Evolutionary conservation across 2,888 invertebrate genomes (phyloP).

Genomic region (Mantis religiosa): DNA sequence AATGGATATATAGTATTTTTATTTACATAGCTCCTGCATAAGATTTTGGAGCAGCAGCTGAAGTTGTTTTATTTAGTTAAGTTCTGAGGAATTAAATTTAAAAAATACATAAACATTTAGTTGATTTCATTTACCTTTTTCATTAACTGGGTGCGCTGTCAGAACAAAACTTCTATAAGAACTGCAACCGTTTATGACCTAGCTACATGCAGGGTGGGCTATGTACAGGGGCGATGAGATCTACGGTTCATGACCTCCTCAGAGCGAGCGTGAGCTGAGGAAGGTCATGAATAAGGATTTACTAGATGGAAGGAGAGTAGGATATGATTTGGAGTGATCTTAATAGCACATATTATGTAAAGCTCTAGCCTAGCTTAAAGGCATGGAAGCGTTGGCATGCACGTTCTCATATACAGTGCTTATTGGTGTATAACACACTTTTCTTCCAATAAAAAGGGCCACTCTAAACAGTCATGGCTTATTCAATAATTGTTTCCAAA

Average conservation of each 20-base stretch:
- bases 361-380: background rate
- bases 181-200: background rate
- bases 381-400: background rate
- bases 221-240: background rate
- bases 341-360: background rate
- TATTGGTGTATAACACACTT: background rate
- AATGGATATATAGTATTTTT: no score
- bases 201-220: background rate
- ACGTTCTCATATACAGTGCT: background rate
- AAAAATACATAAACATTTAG: no score
- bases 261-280: conserved; percentile 10
- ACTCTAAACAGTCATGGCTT: background rate
- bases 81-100: no score
- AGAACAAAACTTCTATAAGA: background rate
- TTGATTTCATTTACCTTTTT: background rate
- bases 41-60: no score
- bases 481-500: background rate
- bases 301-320: background rate
- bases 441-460: background rate
- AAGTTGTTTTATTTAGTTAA: no score
- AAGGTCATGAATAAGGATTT: background rate
- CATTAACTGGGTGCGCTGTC: background rate
- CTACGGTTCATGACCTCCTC: background rate
- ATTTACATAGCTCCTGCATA: no score
- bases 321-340: background rate